Evolutionary conservation across 2,797 vertebrate species (phyloP).

Genomic region (Alcedo quadribrachys): DNA sequence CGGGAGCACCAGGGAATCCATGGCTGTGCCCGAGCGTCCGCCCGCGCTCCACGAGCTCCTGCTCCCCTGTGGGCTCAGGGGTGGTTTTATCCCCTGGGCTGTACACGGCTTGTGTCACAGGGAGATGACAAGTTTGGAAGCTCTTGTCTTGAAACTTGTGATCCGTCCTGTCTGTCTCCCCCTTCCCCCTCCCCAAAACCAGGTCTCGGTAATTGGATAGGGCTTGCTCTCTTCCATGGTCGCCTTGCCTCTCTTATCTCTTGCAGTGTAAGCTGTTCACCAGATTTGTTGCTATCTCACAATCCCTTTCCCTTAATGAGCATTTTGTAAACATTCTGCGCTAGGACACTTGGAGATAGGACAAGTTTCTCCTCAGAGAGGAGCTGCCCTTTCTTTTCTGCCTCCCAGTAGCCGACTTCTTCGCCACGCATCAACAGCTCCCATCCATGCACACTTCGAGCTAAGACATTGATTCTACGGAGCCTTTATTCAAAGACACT

Average conservation of each 20-base stretch:
- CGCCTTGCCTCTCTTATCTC: conserved; percentile 93
- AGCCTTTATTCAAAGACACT: not conserved
- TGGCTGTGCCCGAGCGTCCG: conserved; percentile 68
- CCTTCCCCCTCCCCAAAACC: conserved; percentile 82
- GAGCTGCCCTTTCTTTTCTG: conserved; percentile 61
- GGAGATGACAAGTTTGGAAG: conserved; percentile 83
- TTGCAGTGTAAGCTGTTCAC: conserved; percentile 88
- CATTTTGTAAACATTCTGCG: conserved; percentile 97
- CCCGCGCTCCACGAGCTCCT: conserved; percentile 62
- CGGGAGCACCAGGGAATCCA: conserved; percentile 79
- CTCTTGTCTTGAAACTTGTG: conserved; percentile 76
- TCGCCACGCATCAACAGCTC: conserved; percentile 17
- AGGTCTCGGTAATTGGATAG: conserved; percentile 83
- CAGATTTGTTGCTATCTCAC: conserved; percentile 91
- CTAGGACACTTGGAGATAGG: conserved; percentile 87
- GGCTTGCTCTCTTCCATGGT: conserved; percentile 81
- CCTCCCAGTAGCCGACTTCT: conserved; percentile 59
- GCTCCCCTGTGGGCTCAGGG: conserved; percentile 64
- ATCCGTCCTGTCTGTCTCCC: conserved; percentile 69
- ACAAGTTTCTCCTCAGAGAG: conserved; percentile 75
- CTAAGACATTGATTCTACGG: not conserved
- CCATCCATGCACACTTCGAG: not conserved
- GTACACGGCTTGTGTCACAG: conserved; percentile 79
- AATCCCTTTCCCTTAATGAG: conserved; percentile 96
- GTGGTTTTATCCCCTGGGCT: conserved; percentile 75